Conservation (phyloP, 2,797 vertebrate species). For the Squalus acanthias region DNA sequence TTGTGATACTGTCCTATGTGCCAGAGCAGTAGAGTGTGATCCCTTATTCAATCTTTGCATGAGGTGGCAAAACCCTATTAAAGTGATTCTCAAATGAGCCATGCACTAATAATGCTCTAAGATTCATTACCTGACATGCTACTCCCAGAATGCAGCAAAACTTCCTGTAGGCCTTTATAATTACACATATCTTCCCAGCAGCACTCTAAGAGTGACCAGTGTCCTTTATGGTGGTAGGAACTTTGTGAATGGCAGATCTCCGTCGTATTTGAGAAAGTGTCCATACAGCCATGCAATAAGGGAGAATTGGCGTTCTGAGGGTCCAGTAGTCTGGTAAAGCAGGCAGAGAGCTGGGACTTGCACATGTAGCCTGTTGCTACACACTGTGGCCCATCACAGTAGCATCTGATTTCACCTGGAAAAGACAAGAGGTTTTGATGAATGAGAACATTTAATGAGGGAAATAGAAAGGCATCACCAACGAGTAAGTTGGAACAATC, state of each 20-base stretch:
- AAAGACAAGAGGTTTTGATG: constrained; percentile 41
- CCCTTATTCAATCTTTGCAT: background rate
- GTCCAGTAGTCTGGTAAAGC: constrained; percentile 90
- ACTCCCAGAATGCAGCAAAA: constrained; percentile 69
- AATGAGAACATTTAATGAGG: background rate
- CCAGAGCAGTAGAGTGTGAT: background rate
- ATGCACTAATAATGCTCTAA: background rate
- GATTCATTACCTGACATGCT: constrained; percentile 74
- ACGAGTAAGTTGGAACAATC: background rate
- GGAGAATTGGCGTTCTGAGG: constrained; percentile 85
- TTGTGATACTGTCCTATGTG: background rate
- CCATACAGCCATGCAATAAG: constrained; percentile 88
- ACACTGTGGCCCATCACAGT: constrained; percentile 94
- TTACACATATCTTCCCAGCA: constrained; percentile 99
- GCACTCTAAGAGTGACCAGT: constrained; percentile 70
- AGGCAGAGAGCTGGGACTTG: constrained; percentile 88
- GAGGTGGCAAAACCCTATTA: background rate
- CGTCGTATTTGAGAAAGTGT: constrained; percentile 67
- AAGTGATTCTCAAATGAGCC: background rate
- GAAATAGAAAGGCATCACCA: background rate
- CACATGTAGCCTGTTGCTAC: constrained; percentile 98
- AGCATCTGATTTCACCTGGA: constrained; percentile 92
- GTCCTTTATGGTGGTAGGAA: constrained; percentile 60
- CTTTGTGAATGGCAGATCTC: constrained; percentile 71
- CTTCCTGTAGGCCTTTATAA: constrained; percentile 90